Base-by-base conservation (phyloP, 2,797 vertebrate species). In the Notoglanidium macrostoma region DNA sequence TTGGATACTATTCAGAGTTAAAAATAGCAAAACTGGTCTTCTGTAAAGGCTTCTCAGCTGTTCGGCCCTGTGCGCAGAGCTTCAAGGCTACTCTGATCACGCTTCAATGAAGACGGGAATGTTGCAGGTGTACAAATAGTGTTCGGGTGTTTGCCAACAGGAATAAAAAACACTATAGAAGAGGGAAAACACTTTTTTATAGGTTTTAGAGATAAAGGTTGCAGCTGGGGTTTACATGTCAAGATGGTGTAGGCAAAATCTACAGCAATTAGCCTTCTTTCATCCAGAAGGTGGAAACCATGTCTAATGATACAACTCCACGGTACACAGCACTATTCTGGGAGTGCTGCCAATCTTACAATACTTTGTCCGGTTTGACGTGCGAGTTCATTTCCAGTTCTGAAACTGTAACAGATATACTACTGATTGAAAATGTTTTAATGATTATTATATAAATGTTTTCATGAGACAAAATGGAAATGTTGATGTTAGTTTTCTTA, bases 81-180 rank as follows among this genome's bases (percentile, higher is more conserved):
- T 2, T 78, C 74, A 84, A 87, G 86, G 82, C 12, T 79, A 72
- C 44, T 57, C 61, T 77, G 72, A 72, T 84, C 51, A 44, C 10
- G 1, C 74, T 72, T 5, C n/a, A 54, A 10, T 40, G 61, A 29
- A 68, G 55, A 35, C 9, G 40, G 35, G 87, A 88, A 85, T 5
- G 65, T 2, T 15, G 83, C 87, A 88, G 83, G 83, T 85, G 87
- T 61, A 59, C 63, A 87, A 87, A 83, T 26, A 57, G 61, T 10
- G 12, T 29, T 65, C 3, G 2, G 49, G 10, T 61, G 32, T 44
- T 61, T 61, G 49, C 72, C 73, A 67, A 68, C n/a, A 32, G n/a
- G 40, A 81, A 46, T 55, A n/a, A 78, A 46, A 80, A 40, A 67
- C 59, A n/a, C 19, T 21, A 32, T 17, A 61, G 35, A 14, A 35